Percentiles rank a stretch among this genome's conserved stretches.
phyloP scores from a whole-genome alignment of 2,888 invertebrate genomes.

The Pammene fasciana region DNA sequence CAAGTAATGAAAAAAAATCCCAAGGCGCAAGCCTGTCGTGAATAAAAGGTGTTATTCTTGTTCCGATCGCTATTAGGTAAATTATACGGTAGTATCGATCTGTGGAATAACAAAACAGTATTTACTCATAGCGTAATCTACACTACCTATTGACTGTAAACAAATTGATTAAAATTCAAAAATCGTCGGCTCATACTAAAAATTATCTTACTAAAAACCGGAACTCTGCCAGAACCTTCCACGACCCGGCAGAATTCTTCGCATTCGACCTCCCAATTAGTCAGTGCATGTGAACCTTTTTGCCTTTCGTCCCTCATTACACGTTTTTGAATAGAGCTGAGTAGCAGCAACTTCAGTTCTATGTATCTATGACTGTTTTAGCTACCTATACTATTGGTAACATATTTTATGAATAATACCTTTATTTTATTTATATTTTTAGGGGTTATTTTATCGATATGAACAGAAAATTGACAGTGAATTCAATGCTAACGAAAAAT shows the following conservation, averaged over 20 bases:
- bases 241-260: constrained; percentile 59
- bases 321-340: constrained; percentile 47
- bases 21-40: constrained; percentile 1
- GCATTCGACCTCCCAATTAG: constrained; percentile 65
- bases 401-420: not conserved
- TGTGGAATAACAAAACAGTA: constrained; percentile 14
- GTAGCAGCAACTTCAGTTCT: constrained; percentile 27
- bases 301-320: constrained; percentile 50
- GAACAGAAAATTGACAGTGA: constrained; percentile 1
- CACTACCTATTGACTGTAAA: not conserved
- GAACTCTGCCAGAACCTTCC: constrained; percentile 49
- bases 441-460: not conserved
- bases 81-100: constrained; percentile 33
- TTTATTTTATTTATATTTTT: not conserved
- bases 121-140: constrained; percentile 4
- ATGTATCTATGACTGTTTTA: not conserved
- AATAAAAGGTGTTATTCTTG: not conserved
- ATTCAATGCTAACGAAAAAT: not conserved
- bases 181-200: not conserved
- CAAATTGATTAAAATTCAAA: not conserved
- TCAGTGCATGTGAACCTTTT: constrained; percentile 55
- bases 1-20: constrained; percentile 20
- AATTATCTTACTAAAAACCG: constrained; percentile 42
- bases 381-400: not conserved
- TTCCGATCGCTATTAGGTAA: constrained; percentile 25